These are phyloP conservation scores for Oreohelix idahoensis DNA, from an alignment of 1,140 invertebrate genomes.

Conservation along the genomic window DNA sequence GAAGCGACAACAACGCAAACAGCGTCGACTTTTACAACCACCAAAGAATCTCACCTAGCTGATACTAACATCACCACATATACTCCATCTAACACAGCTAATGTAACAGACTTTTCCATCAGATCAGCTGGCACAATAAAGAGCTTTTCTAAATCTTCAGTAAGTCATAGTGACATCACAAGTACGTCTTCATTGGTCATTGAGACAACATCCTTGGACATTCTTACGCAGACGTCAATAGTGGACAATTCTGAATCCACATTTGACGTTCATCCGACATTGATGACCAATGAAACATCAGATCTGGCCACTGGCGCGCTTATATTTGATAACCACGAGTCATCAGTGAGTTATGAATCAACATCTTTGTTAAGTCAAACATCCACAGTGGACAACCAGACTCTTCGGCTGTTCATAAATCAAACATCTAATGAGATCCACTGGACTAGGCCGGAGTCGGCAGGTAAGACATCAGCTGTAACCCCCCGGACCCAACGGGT, in stretches of 20 bases:
- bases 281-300: neutral
- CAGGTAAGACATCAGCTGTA: neutral
- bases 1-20: too few relatives aligned
- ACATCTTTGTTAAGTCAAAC: neutral
- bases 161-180: too few relatives aligned
- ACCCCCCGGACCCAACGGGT: neutral
- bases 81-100: too few relatives aligned
- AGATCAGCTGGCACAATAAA: too few relatives aligned
- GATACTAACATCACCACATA: too few relatives aligned
- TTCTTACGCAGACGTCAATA: neutral
- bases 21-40: neutral
- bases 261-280: neutral
- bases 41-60: too few relatives aligned
- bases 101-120: too few relatives aligned
- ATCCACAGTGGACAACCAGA: neutral
- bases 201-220: neutral
- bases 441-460: neutral
- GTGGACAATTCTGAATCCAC: neutral
- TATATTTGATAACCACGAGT: too few relatives aligned
- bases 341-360: neutral
- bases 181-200: neutral
- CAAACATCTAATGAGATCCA: neutral
- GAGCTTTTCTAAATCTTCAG: too few relatives aligned
- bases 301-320: too few relatives aligned
- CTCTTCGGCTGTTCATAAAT: neutral